A percentile compares a stretch with the other conserved stretches of the same genome.
Conservation (phyloP, 2,888 invertebrate species). For the Salpingus planirostris region DNA sequence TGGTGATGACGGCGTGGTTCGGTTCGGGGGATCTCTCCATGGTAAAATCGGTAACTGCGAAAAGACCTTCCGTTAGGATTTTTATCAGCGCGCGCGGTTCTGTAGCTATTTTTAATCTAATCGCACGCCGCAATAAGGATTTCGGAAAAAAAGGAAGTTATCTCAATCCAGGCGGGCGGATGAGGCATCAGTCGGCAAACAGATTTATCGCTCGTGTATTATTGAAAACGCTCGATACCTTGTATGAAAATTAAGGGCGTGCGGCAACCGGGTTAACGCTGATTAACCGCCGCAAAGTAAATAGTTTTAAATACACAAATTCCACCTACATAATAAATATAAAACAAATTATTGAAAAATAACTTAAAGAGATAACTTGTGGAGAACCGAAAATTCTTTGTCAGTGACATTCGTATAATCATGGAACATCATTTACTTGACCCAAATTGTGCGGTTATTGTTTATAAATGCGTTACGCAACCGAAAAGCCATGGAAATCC, state of each 20-base stretch:
- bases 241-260: too few species aligned
- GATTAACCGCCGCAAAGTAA: constrained; percentile 20
- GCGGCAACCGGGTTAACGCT: constrained; percentile 13
- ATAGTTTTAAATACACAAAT: constrained; percentile 19
- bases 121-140: too few species aligned
- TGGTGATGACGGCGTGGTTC: constrained; percentile 22
- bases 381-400: constrained; percentile 28
- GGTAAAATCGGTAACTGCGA: constrained; percentile 33
- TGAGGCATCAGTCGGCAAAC: constrained; percentile 1
- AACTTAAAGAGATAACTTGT: too few species aligned
- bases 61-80: too few species aligned
- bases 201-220: constrained; percentile 3
- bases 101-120: too few species aligned
- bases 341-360: too few species aligned
- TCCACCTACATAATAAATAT: too few species aligned
- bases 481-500: constrained; percentile 19
- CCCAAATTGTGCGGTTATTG: constrained; percentile 28
- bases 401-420: constrained; percentile 26
- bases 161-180: background rate
- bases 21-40: constrained; percentile 34
- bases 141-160: constrained; percentile 1
- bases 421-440: constrained; percentile 26
- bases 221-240: constrained; percentile 6
- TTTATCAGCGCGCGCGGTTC: too few species aligned
- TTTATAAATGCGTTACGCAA: constrained; percentile 27